Evolutionary conservation across 2,888 invertebrate species (phyloP).

Genomic region (Lucinisca nassula): DNA sequence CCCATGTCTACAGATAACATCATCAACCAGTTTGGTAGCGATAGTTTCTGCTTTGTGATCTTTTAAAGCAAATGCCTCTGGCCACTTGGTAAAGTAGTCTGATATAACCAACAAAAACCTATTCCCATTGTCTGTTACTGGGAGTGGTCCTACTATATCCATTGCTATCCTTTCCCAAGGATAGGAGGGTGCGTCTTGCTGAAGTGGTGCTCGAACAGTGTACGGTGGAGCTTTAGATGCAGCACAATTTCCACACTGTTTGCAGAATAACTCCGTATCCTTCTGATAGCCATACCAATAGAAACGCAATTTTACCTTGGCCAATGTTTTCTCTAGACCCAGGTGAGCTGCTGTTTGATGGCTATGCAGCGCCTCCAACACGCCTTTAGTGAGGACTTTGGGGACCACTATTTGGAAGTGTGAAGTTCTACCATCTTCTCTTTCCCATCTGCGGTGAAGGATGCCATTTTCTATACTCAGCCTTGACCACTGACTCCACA

Average conservation of each 20-base stretch:
- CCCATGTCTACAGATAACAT: not conserved
- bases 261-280: not conserved
- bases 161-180: not conserved
- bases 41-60: not conserved
- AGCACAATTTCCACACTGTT: not conserved
- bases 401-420: not conserved
- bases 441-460: not conserved
- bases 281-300: not conserved
- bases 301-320: not conserved
- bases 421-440: not conserved
- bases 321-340: not conserved
- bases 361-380: too few species aligned
- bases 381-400: too few species aligned
- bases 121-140: not conserved
- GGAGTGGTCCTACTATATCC: not conserved
- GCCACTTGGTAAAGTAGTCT: constrained; percentile 1
- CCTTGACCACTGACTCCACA: too few species aligned
- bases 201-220: not conserved
- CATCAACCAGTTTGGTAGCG: not conserved
- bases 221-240: not conserved
- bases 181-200: not conserved
- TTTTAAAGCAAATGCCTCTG: not conserved
- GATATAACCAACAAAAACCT: not conserved
- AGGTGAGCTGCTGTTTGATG: not conserved
- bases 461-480: not conserved